Evolutionary conservation across 1,140 invertebrate genomes (phyloP).

Genomic region (Trichogramma pretiosum): DNA sequence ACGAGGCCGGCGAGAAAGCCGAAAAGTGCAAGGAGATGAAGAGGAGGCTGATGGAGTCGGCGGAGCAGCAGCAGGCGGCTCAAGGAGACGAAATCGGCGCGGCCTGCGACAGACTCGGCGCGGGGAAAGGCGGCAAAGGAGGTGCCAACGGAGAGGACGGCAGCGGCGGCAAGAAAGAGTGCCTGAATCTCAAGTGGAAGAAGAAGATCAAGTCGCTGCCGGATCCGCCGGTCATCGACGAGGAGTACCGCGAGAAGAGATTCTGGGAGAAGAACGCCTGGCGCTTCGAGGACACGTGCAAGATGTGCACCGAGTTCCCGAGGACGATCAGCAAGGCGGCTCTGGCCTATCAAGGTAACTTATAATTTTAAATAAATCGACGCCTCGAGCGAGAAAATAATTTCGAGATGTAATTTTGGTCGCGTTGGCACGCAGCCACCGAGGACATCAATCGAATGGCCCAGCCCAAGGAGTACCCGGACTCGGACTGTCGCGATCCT

Average conservation of each 20-base stretch:
- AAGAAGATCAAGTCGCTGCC: no score
- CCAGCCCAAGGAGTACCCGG: not conserved
- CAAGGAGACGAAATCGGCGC: no score
- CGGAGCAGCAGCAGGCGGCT: not conserved
- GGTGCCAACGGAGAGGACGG: no score
- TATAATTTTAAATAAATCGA: conserved; percentile 15
- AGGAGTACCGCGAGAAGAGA: not conserved
- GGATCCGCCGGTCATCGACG: not conserved
- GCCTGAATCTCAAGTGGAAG: no score
- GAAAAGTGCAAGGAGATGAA: not conserved
- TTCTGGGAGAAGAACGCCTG: conserved; percentile 21
- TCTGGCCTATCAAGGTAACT: not conserved
- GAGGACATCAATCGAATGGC: not conserved
- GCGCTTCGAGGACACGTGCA: conserved; percentile 13
- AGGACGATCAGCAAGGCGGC: not conserved
- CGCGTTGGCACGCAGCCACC: not conserved
- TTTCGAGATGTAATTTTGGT: not conserved
- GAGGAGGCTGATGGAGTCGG: not conserved
- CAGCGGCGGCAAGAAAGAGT: no score
- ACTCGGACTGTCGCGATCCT: no score
- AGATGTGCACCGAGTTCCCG: conserved; percentile 2
- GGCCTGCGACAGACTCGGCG: not conserved
- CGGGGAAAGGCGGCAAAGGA: not conserved
- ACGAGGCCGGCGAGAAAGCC: not conserved
- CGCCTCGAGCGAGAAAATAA: no score